These are phyloP conservation scores for Orussus abietinus DNA, from an alignment of 1,140 invertebrate genomes.

Conservation along the genomic window DNA sequence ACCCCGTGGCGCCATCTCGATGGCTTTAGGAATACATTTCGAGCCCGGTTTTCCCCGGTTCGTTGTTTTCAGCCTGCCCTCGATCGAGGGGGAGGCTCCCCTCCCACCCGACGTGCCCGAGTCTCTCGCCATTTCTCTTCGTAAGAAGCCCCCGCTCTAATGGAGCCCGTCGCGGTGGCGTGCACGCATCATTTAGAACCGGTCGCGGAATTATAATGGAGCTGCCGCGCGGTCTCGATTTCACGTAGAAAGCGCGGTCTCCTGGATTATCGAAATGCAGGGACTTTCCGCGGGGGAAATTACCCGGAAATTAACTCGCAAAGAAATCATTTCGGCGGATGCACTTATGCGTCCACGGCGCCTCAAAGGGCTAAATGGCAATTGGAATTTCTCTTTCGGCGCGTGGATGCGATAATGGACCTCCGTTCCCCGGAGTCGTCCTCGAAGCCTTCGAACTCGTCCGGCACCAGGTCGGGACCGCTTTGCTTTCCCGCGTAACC, in stretches of 20 bases:
- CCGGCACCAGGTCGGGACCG: too few species aligned
- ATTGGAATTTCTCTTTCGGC: too few species aligned
- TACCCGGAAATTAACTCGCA: too few species aligned
- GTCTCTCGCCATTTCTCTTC: too few species aligned
- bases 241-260: neutral
- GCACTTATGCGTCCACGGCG: too few species aligned
- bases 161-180: constrained; percentile 22
- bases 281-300: too few species aligned
- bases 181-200: constrained; percentile 20
- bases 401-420: too few species aligned
- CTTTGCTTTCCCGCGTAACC: constrained; percentile 41
- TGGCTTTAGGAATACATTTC: constrained; percentile 24
- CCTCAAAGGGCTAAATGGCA: too few species aligned
- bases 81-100: constrained; percentile 8
- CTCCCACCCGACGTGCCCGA: constrained; percentile 16
- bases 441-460: neutral
- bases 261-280: too few species aligned
- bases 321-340: too few species aligned
- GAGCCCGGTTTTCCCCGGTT: constrained; percentile 9
- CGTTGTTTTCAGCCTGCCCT: constrained; percentile 18
- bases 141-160: constrained; percentile 23
- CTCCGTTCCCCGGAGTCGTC: neutral
- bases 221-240: too few species aligned
- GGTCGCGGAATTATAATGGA: constrained; percentile 18
- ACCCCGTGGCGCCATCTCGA: constrained; percentile 20